Conservation (phyloP, 2,797 vertebrate genomes). For the Sternarchorhynchus goeldii region DNA sequence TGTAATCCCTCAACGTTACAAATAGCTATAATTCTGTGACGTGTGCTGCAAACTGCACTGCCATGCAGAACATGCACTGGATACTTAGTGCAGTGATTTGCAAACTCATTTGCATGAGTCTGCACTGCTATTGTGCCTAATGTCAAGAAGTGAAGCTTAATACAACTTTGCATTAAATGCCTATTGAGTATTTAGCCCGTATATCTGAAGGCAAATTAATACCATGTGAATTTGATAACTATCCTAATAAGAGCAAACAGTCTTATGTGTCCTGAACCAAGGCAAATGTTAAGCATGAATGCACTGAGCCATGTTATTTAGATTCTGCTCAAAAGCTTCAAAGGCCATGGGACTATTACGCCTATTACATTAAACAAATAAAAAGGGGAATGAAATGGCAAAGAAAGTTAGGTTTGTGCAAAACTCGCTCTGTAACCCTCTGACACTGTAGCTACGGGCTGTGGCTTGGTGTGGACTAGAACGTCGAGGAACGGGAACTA, state of each 20-base stretch:
- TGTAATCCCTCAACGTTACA: no score
- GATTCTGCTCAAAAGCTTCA: neutral
- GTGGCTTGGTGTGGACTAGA: neutral
- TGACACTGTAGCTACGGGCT: no score
- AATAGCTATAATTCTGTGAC: no score
- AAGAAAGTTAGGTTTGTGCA: neutral
- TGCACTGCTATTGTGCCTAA: neutral
- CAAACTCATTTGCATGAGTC: neutral
- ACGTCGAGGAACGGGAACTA: neutral
- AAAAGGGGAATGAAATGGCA: no score
- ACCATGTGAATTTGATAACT: constrained; percentile 16
- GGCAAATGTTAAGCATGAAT: constrained; percentile 12
- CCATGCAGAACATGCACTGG: no score
- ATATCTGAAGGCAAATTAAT: constrained; percentile 3
- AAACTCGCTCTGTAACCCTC: no score
- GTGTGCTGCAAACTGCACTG: no score
- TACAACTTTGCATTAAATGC: neutral
- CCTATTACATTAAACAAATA: neutral
- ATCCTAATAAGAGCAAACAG: constrained; percentile 23
- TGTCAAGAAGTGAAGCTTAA: neutral
- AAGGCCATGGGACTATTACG: constrained; percentile 9
- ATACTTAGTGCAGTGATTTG: no score
- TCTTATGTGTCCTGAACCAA: neutral
- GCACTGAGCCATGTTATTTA: neutral
- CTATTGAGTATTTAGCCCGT: neutral